A percentile compares a stretch with the other conserved stretches of the same genome.
Evolutionary conservation across 1,140 invertebrate species (phyloP).

Genomic region (Octopus bimaculoides): DNA sequence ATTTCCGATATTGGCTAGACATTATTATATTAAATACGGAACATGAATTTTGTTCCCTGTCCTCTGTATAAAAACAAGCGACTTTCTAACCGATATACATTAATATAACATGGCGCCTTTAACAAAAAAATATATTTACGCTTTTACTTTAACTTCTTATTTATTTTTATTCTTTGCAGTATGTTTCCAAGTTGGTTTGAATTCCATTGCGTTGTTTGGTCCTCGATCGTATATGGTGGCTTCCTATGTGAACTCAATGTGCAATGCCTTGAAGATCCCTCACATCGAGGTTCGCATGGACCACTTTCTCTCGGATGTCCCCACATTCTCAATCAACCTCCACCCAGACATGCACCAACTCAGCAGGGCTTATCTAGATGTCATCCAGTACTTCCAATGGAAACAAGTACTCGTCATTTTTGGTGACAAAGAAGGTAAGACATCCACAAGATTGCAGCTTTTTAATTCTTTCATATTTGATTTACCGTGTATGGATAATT

Average conservation of each 20-base stretch:
- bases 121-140: too few relatives aligned
- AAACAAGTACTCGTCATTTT: slow-evolving; percentile 43
- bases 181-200: slow-evolving; percentile 80
- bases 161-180: slow-evolving; percentile 63
- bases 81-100: too few relatives aligned
- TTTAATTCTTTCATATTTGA: not conserved
- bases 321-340: slow-evolving; percentile 42
- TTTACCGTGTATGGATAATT: not conserved
- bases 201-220: slow-evolving; percentile 86
- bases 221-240: slow-evolving; percentile 79
- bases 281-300: slow-evolving; percentile 78
- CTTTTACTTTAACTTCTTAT: not conserved
- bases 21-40: too few relatives aligned
- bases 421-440: slow-evolving; percentile 34
- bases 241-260: slow-evolving; percentile 84
- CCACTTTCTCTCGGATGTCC: slow-evolving; percentile 21
- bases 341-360: slow-evolving; percentile 38
- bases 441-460: too few relatives aligned
- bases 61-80: too few relatives aligned
- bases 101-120: too few relatives aligned
- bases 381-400: slow-evolving; percentile 45
- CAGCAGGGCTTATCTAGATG: slow-evolving; percentile 36
- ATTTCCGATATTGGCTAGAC: too few relatives aligned
- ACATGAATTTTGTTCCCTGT: too few relatives aligned
- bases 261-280: slow-evolving; percentile 82